Conservation (phyloP, 2,797 vertebrate genomes). For the Rhodeus uyekii region DNA sequence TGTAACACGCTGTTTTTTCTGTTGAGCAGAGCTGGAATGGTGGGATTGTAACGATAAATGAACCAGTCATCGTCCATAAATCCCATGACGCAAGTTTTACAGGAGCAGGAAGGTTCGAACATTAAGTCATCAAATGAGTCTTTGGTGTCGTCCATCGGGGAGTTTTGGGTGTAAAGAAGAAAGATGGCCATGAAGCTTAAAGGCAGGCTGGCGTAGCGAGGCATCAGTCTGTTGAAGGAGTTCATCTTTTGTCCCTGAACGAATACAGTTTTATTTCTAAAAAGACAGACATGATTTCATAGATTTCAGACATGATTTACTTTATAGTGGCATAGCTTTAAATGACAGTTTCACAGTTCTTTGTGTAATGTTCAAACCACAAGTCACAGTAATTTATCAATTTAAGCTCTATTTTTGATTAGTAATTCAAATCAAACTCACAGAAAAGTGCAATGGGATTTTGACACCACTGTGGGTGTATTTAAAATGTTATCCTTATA, state of each 20-base stretch:
- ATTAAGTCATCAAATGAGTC: background rate
- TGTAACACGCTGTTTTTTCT: conserved; percentile 1
- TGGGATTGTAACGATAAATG: no score
- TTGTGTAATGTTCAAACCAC: background rate
- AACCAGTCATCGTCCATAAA: conserved; percentile 5
- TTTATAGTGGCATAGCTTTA: background rate
- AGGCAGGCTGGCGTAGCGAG: background rate
- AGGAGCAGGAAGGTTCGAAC: background rate
- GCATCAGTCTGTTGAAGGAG: background rate
- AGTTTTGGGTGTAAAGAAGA: background rate
- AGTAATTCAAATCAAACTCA: background rate
- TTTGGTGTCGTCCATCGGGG: background rate
- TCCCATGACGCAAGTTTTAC: conserved; percentile 11
- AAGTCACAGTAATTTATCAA: no score
- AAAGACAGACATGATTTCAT: background rate
- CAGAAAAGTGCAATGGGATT: background rate
- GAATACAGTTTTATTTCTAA: background rate
- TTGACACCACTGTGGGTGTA: background rate
- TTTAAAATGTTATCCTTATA: no score
- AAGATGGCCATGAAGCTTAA: background rate
- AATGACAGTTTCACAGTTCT: background rate
- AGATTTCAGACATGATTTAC: background rate
- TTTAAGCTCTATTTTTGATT: background rate
- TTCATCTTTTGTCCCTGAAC: background rate
- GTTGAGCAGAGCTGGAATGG: background rate